Conservation (phyloP, 2,888 invertebrate genomes). For the Apamea anceps region DNA sequence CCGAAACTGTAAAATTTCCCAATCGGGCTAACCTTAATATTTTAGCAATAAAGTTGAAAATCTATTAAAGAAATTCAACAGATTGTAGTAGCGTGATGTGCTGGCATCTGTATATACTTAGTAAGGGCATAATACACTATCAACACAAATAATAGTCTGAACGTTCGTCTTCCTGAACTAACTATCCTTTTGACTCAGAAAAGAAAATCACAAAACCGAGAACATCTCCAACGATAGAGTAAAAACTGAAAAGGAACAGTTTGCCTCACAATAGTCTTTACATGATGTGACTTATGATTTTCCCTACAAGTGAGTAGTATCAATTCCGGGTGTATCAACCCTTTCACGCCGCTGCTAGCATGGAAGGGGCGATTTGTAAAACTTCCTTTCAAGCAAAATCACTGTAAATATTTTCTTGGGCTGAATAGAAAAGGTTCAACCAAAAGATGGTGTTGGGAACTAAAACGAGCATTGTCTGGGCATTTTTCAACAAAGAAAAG, state of each 20-base stretch:
- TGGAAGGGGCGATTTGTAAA: not conserved
- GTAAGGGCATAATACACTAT: not conserved
- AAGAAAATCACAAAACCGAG: not conserved
- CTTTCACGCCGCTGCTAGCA: constrained; percentile 6
- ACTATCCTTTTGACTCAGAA: not conserved
- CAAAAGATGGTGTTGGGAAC: not conserved
- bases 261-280: not conserved
- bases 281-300: constrained; percentile 18
- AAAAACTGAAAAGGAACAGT: not conserved
- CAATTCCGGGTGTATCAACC: constrained; percentile 17
- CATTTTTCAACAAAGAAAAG: not conserved
- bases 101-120: too few relatives aligned
- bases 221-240: not conserved
- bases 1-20: too few relatives aligned
- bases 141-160: not conserved
- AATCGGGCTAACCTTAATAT: too few relatives aligned
- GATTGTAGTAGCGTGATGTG: too few relatives aligned
- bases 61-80: too few relatives aligned
- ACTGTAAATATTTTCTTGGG: constrained; percentile 21
- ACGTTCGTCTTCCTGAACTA: not conserved
- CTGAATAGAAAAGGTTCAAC: constrained; percentile 7
- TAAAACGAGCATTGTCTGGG: not conserved
- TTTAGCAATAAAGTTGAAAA: too few relatives aligned
- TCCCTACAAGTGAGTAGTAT: constrained; percentile 1
- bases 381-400: constrained; percentile 14